Evolutionary conservation across 2,113 vertebrate species (phyloP).

Genomic region (Herpetotheres cachinnans): DNA sequence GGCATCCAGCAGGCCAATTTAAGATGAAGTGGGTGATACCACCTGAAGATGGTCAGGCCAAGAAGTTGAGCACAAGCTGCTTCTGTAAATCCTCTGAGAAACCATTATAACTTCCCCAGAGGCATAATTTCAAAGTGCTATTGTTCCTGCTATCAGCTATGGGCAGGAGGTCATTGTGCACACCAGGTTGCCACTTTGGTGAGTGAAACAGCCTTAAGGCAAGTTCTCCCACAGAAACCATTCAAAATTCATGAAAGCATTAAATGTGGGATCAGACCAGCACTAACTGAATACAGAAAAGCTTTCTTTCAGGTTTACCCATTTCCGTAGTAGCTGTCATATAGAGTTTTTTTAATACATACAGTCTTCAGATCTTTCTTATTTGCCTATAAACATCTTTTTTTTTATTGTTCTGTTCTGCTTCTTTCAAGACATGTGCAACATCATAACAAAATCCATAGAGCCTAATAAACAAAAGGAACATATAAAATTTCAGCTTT

Average conservation of each 20-base stretch:
- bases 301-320: not conserved
- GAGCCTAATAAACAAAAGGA: not conserved
- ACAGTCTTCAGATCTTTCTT: not conserved
- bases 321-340: not conserved
- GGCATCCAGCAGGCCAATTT: not conserved
- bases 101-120: not conserved
- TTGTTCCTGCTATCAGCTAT: not conserved
- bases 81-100: not conserved
- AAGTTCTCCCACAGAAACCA: not conserved
- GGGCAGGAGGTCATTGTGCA: not conserved
- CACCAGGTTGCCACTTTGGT: not conserved
- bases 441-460: not conserved
- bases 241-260: not conserved
- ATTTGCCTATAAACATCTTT: not conserved
- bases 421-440: not conserved
- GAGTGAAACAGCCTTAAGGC: not conserved
- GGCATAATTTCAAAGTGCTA: not conserved
- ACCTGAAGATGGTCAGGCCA: not conserved
- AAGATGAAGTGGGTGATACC: not conserved
- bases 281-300: not conserved
- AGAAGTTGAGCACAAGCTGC: not conserved
- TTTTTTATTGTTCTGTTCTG: not conserved
- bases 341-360: not conserved
- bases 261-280: not conserved
- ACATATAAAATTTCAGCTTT: not conserved